These are phyloP conservation scores for Takifugu flavidus DNA, from an alignment of 2,113 vertebrate species.

Conservation along the genomic window DNA sequence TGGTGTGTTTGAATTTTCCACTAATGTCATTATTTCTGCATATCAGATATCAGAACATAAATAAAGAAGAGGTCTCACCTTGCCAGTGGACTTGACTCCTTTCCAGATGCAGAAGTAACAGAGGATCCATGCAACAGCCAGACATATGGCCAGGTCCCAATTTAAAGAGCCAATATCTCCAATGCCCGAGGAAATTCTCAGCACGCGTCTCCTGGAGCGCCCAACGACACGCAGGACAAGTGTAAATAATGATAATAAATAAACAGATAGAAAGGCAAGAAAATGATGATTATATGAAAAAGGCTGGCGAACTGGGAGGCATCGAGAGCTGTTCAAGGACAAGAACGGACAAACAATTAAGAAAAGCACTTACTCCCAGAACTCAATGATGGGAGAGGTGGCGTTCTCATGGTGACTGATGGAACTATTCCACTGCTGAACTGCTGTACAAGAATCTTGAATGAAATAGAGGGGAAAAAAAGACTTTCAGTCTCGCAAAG, in stretches of 20 bases:
- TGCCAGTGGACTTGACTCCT: constrained; percentile 93
- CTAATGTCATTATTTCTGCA: not conserved
- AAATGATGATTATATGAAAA: not conserved
- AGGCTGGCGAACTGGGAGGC: constrained; percentile 50
- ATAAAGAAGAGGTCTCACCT: constrained; percentile 69
- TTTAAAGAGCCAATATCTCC: constrained; percentile 85
- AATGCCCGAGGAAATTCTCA: constrained; percentile 89
- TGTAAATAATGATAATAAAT: too few relatives aligned
- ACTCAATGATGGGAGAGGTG: constrained; percentile 80
- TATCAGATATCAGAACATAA: not conserved
- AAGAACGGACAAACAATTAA: constrained; percentile 46
- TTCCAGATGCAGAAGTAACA: constrained; percentile 99
- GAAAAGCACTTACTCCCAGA: constrained; percentile 76
- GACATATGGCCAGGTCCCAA: constrained; percentile 89
- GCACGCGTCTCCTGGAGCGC: constrained; percentile 80
- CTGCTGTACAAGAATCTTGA: constrained; percentile 75
- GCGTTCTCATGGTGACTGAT: constrained; percentile 65
- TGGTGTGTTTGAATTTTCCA: not conserved
- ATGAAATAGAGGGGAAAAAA: constrained; percentile 48
- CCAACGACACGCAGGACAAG: not conserved
- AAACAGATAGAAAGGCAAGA: not conserved
- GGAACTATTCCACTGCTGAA: constrained; percentile 74
- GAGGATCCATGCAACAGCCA: constrained; percentile 88
- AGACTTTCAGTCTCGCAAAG: constrained; percentile 50
- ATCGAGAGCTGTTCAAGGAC: constrained; percentile 74